A percentile compares a stretch with the other conserved stretches of the same genome.
These are phyloP conservation scores for Halichondria panicea DNA, from an alignment of 37 sponge, comb jelly and placozoan genomes.

Conservation along the genomic window DNA sequence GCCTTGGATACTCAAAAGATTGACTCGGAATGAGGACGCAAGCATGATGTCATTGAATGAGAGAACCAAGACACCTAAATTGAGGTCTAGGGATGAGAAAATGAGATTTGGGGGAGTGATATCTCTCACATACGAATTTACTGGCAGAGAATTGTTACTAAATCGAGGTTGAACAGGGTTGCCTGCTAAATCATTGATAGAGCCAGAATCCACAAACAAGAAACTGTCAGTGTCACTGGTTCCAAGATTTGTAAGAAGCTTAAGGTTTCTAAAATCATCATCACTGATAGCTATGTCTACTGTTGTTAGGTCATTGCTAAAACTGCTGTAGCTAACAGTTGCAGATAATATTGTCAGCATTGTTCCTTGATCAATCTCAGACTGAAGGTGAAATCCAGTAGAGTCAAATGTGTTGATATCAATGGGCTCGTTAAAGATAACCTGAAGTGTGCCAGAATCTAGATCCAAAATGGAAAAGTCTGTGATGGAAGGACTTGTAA, in stretches of 20 bases:
- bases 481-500: constrained; percentile 49
- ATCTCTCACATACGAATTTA: constrained; percentile 53
- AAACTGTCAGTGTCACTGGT: constrained; percentile 60
- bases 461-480: constrained; percentile 69
- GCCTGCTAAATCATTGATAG: constrained; percentile 75
- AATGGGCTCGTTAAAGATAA: constrained; percentile 83
- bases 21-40: constrained; percentile 30
- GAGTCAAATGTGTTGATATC: constrained; percentile 51
- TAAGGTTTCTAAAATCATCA: constrained; percentile 54
- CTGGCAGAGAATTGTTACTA: constrained; percentile 21
- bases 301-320: constrained; percentile 23
- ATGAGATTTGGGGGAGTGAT: constrained; percentile 54
- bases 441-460: constrained; percentile 43
- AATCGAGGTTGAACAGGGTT: constrained; percentile 41
- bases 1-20: constrained; percentile 39
- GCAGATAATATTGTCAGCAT: constrained; percentile 48
- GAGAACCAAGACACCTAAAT: constrained; percentile 57
- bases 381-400: constrained; percentile 60
- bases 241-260: constrained; percentile 61
- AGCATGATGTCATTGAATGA: constrained; percentile 85
- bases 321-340: constrained; percentile 12
- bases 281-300: constrained; percentile 58
- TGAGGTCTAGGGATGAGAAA: constrained; percentile 71
- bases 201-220: constrained; percentile 54
- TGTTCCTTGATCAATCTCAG: constrained; percentile 20